Evolutionary conservation across 2,888 invertebrate genomes (phyloP), one percentile per base, ranked within the genome.

Genomic region (Eueremaeus valkanovi): DNA sequence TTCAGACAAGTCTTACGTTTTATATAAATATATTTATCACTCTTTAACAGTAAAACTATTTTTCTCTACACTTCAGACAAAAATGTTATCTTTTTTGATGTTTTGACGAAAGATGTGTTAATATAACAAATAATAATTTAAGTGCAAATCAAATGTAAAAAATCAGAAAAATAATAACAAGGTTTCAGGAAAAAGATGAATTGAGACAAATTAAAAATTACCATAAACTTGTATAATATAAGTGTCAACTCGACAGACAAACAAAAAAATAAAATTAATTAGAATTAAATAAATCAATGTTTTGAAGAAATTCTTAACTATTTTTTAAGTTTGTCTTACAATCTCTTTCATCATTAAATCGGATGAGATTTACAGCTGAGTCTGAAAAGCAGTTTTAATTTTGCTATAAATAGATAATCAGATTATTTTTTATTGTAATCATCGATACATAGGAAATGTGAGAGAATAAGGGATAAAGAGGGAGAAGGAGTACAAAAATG

Each of bases 21-120:
- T 51, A 51, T 51, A n/a, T n/a, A n/a, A 51, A 55, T 45, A 55
- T 55, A 55, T 55, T 55, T 55, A 55, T 55, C 55, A 27, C 55
- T 55, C 55, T 27, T 55, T 55, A n/a, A n/a, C n/a, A n/a, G n/a
- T n/a, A 27, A 1, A 27, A 27, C 55, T 11, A 55, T 55, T 55
- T 55, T 55, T 55, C 55, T n/a, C n/a, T n/a, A n/a, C n/a, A n/a
- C n/a, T n/a, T n/a, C n/a, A n/a, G n/a, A n/a, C n/a, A n/a, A n/a
- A 45, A 45, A 45, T 45, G 45, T 55, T 55, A 8, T 55, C 27
- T 55, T 55, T 27, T 21, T 9, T 27, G 6, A 3, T 27, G 55
- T 55, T 55, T 55, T 55, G 55, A 55, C 27, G 8, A 16, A 55
- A 55, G 55, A 55, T 1, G 55, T 55, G 55, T 55, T 55, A 55